These are phyloP conservation scores for Tribolium castaneum DNA, from an alignment of 1,140 invertebrate species.

Conservation along the genomic window DNA sequence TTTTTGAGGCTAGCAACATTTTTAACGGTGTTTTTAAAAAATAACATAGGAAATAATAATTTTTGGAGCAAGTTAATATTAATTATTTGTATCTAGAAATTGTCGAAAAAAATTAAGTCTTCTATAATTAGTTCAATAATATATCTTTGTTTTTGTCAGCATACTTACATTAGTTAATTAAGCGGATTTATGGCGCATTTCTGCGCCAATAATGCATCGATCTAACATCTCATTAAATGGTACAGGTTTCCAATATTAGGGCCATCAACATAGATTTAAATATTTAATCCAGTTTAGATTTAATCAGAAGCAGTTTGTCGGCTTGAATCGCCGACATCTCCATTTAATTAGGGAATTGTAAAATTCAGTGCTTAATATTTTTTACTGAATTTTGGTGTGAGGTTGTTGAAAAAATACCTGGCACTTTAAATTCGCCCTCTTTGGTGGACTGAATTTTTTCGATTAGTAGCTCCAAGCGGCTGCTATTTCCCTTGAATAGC, in stretches of 20 bases:
- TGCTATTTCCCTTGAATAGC: constrained; percentile 74
- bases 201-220: neutral
- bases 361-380: neutral
- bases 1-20: too few species aligned
- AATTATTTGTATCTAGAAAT: too few species aligned
- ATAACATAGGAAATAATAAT: too few species aligned
- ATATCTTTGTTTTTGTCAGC: too few species aligned
- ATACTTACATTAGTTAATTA: too few species aligned
- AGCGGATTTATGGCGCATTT: neutral
- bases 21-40: too few species aligned
- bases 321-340: neutral
- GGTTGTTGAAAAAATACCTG: constrained; percentile 10
- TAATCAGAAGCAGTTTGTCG: neutral
- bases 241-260: neutral
- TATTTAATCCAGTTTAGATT: neutral
- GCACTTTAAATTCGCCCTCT: constrained; percentile 60
- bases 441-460: constrained; percentile 87
- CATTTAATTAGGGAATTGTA: neutral
- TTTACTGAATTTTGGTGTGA: neutral
- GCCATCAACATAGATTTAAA: neutral
- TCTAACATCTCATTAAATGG: neutral
- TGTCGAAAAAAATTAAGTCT: too few species aligned
- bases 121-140: too few species aligned
- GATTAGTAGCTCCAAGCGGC: constrained; percentile 81
- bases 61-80: too few species aligned